phyloP scores from a whole-genome alignment of 2,888 invertebrate species.

The Zygaena filipendulae region DNA sequence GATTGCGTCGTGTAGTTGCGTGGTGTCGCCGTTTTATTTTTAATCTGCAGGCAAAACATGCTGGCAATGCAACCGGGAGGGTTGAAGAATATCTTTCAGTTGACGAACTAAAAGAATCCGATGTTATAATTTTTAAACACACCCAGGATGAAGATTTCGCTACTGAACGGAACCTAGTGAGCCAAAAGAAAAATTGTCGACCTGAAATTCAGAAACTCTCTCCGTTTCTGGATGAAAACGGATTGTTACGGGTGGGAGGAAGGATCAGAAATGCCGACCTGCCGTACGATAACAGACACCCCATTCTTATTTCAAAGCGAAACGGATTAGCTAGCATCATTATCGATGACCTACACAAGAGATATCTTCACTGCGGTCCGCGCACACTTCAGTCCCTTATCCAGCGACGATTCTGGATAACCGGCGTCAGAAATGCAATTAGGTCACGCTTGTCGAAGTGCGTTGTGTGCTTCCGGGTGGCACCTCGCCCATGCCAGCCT shows the following conservation, averaged over 20 bases:
- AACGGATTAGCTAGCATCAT: background rate
- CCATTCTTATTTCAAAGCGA: constrained; percentile 1
- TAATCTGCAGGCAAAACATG: too few species aligned
- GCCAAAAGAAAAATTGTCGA: background rate
- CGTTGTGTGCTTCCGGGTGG: constrained; percentile 2
- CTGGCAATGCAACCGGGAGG: too few species aligned
- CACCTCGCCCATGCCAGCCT: background rate
- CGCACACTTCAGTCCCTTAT: constrained; percentile 1
- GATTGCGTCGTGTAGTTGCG: too few species aligned
- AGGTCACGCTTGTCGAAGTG: constrained; percentile 1
- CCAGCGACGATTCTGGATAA: constrained; percentile 2
- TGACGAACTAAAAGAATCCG: too few species aligned
- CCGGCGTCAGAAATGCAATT: background rate
- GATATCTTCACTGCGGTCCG: constrained; percentile 2
- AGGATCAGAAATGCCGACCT: constrained; percentile 1
- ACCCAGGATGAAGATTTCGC: background rate
- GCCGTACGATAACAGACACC: constrained; percentile 3
- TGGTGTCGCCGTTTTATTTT: too few species aligned
- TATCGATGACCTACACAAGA: constrained; percentile 2
- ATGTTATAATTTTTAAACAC: too few species aligned
- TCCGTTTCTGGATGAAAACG: constrained; percentile 3
- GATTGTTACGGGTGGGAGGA: constrained; percentile 6
- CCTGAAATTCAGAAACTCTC: background rate
- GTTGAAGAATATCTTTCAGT: too few species aligned
- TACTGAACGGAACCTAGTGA: background rate